These are phyloP conservation scores for Leptopterna dolabrata DNA, from an alignment of 2,888 invertebrate genomes.

Conservation along the genomic window DNA sequence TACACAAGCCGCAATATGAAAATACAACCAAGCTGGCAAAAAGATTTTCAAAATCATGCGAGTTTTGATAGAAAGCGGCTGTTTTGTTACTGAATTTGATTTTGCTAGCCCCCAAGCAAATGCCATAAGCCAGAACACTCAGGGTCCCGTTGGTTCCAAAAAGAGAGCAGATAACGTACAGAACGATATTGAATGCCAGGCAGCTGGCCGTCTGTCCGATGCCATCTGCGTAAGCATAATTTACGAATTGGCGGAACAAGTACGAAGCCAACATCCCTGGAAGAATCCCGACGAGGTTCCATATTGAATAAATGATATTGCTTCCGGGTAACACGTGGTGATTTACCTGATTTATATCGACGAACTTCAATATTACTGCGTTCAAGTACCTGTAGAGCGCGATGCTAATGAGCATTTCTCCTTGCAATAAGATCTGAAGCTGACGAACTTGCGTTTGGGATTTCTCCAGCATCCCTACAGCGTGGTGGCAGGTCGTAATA, in stretches of 20 bases:
- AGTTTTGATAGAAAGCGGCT: constrained; percentile 18
- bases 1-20: constrained; percentile 5
- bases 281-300: constrained; percentile 12
- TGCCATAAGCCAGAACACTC: constrained; percentile 15
- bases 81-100: constrained; percentile 33
- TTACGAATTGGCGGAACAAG: constrained; percentile 26
- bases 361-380: not conserved
- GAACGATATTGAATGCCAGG: not conserved
- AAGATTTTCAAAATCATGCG: not conserved
- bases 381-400: constrained; percentile 3
- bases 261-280: not conserved
- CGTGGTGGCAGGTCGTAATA: not conserved
- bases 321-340: not conserved
- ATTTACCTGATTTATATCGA: not conserved
- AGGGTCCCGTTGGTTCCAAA: constrained; percentile 3
- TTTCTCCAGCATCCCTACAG: constrained; percentile 14
- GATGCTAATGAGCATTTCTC: constrained; percentile 32
- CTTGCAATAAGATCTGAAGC: constrained; percentile 37
- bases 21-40: not conserved
- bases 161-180: not conserved
- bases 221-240: constrained; percentile 18
- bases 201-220: not conserved
- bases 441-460: constrained; percentile 38
- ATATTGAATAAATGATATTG: not conserved
- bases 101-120: constrained; percentile 43